A percentile compares a stretch with the other conserved stretches of the same genome.
phyloP scores from a whole-genome alignment of 2,113 vertebrate genomes.

The Dryoscopus gambensis region DNA sequence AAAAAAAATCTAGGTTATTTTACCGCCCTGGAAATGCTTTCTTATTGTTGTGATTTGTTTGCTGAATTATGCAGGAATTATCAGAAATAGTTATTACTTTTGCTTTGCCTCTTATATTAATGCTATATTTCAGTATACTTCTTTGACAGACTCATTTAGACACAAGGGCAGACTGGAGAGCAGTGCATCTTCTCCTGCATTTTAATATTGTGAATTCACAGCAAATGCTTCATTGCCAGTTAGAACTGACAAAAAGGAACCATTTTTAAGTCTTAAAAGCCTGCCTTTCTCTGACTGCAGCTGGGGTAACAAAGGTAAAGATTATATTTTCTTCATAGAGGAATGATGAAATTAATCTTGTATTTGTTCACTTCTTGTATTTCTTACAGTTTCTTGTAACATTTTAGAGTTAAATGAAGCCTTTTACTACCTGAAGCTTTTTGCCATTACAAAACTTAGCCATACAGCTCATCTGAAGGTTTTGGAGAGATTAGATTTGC shows the following conservation, averaged over 20 bases:
- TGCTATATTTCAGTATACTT: slow-evolving; percentile 15
- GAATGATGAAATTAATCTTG: neutral
- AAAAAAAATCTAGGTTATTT: neutral
- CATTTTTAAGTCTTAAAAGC: neutral
- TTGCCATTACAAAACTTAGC: neutral
- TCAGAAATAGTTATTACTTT: neutral
- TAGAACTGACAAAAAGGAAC: neutral
- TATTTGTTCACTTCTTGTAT: neutral
- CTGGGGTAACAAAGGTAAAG: neutral
- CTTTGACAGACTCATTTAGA: neutral
- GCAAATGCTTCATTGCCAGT: neutral
- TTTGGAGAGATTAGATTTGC: neutral
- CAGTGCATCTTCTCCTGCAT: neutral
- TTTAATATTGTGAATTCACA: neutral
- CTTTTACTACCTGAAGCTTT: neutral
- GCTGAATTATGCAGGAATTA: neutral
- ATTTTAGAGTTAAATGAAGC: neutral
- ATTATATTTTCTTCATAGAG: neutral
- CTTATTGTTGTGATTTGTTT: neutral
- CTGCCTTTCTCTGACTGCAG: neutral
- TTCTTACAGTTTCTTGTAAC: neutral
- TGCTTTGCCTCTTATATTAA: neutral
- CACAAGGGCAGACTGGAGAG: neutral
- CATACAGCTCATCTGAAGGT: neutral
- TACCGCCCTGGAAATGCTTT: neutral